Base-by-base conservation (phyloP, 2,113 vertebrate species). In the Dascyllus trimaculatus region DNA sequence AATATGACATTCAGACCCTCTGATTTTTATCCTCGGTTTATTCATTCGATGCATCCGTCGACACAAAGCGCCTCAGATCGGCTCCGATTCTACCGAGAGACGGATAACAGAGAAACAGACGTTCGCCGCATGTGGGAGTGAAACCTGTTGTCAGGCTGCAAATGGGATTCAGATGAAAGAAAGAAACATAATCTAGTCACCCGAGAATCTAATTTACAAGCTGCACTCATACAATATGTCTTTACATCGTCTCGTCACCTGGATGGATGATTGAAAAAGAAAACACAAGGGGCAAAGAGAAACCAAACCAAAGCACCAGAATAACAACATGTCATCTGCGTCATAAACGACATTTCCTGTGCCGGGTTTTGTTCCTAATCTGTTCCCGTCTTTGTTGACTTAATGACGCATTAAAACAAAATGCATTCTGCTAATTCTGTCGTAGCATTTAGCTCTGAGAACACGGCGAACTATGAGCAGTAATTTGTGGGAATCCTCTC, bases 401-500 rank as follows among this genome's bases (percentile, higher is more conserved):
- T 6, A 29, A 29, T 29, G 29, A 29, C n/a, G n/a, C n/a, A n/a
- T n/a, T n/a, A 29, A 29, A 29, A 4, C 29, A 29, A 29, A 29
- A 29, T 5, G 4, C 6, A 29, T 29, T 4, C 4, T 1, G 4
- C 6, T 29, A 29, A 29, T 29, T 29, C 29, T 29, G 29, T 29
- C 6, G 1, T 29, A 29, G 6, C 29, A 1, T 29, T 29, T 2
- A 29, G 29, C 29, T 29, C 3, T 1, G 4, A 29, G 4, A 29
- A 5, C 29, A 5, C 29, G 6, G 29, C 29, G 4, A n/a, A 29
- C 26, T 29, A 5, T 29, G 26, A 29, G 26, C 29, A 29, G 2
- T 29, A 4, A 29, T 29, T 32, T 11, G 52, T 52, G 35, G 3
- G 11, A 78, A 78, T 4, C 21, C 64, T 17, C 66, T 76, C n/a